Percentiles rank a stretch among this genome's conserved stretches.
Conservation (phyloP, 2,113 vertebrate genomes). For the Pipra filicauda region DNA sequence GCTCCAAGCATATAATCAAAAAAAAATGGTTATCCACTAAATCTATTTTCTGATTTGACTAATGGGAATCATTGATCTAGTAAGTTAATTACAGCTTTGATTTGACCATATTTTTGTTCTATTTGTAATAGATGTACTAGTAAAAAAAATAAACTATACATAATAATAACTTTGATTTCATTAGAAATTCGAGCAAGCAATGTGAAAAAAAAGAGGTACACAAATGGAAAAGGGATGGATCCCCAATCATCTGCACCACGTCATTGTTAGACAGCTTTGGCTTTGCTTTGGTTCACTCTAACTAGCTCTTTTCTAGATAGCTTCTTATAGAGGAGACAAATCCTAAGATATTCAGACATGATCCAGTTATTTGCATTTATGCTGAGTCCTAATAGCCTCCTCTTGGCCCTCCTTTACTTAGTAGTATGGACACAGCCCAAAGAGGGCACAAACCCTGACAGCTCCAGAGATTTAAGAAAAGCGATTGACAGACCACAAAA, state of each 20-base stretch:
- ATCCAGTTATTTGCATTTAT: background rate
- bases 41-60: background rate
- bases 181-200: background rate
- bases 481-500: background rate
- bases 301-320: background rate
- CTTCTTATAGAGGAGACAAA: background rate
- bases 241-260: fast-evolving
- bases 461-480: background rate
- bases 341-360: background rate
- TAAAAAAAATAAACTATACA: background rate
- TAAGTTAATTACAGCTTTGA: slow-evolving; percentile 13
- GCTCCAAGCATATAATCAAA: background rate
- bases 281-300: background rate
- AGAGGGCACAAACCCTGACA: background rate
- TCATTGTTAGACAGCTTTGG: background rate
- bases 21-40: background rate
- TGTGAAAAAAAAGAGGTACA: background rate
- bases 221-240: background rate
- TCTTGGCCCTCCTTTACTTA: background rate
- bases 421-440: background rate
- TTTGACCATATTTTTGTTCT: slow-evolving; percentile 2
- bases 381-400: background rate
- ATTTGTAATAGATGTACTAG: background rate
- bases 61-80: slow-evolving; percentile 9
- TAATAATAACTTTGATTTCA: background rate